Base-by-base conservation (phyloP, 2,113 vertebrate species). In the Natator depressus region DNA sequence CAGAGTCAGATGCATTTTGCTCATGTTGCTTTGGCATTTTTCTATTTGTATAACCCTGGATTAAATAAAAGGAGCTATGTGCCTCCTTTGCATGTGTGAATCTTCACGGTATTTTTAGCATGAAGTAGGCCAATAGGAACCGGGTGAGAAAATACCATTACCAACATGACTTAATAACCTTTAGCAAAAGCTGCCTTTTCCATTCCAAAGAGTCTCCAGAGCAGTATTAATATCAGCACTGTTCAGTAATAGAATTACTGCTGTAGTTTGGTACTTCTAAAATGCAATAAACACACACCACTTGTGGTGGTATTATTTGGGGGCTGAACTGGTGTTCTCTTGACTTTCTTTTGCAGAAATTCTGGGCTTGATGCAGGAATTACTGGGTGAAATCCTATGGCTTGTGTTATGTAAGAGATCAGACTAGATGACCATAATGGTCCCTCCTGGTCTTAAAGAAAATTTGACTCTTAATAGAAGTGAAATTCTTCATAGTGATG, bases 21-120 rank as follows among this genome's bases (percentile, higher is more conserved):
- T 9, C 10, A 1, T 14, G 10, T 27, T 49, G 6, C 19, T 89
- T 85, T 31, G 14, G 6, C 3, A 27, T 94, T 92, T 46, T 27
- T 88, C 81, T 92, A 80, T 79, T 38, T 46, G 42, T 0, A 0
- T 42, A 80, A 25, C 75, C 81, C 31, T 29, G 13, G 27, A 35
- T 49, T n/a, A 11, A 85, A 84, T 47, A 76, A 42, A 76, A 46
- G 22, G 10, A 75, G 38, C 75, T 6, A 38, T 69, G 42, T 47
- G 6, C 3, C 53, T 38, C n/a, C 69, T 12, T 35, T 83, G 10
- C 8, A 2, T 88, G 65, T 59, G 7, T 0, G 16, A 84, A 91
- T 82, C 51, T 80, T 55, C 4, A 29, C 8, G 8, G 42, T 75
- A 2, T n/a, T 50, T 22, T 69, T 12, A 35, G 46, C 35, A 69